phyloP scores from a whole-genome alignment of 2,888 invertebrate genomes.

The Chydorus sphaericus region DNA sequence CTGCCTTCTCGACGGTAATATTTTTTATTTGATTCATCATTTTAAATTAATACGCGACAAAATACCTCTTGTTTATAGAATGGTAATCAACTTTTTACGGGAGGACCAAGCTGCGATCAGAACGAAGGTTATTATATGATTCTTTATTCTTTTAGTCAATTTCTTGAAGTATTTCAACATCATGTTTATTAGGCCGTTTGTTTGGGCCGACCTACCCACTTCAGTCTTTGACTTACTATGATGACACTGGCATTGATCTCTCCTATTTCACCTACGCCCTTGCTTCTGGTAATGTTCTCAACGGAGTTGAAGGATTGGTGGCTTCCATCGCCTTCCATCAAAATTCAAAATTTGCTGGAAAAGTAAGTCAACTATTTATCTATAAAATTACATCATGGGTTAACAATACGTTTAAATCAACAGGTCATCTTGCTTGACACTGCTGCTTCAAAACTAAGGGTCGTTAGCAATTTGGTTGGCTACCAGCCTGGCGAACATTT shows the following conservation, averaged over 20 bases:
- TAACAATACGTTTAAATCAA: background rate
- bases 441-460: background rate
- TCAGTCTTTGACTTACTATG: too few relatives aligned
- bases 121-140: background rate
- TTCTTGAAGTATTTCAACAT: too few relatives aligned
- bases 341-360: background rate
- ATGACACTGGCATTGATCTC: background rate
- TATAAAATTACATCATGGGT: too few relatives aligned
- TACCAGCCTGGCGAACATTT: slow-evolving; percentile 91
- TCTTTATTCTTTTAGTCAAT: too few relatives aligned
- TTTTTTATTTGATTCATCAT: background rate
- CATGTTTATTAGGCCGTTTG: background rate
- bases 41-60: background rate
- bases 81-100: background rate
- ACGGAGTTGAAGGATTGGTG: background rate
- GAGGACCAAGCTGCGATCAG: background rate
- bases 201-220: background rate
- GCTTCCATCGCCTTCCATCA: background rate
- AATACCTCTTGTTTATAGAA: background rate
- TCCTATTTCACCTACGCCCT: background rate
- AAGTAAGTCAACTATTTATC: too few relatives aligned
- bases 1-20: background rate
- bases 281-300: background rate
- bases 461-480: slow-evolving; percentile 33
- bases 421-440: background rate